Percentiles rank a stretch among this genome's conserved stretches.
Evolutionary conservation across 2,113 vertebrate species (phyloP).

Genomic region (Stomatorhinus ivindoensis): DNA sequence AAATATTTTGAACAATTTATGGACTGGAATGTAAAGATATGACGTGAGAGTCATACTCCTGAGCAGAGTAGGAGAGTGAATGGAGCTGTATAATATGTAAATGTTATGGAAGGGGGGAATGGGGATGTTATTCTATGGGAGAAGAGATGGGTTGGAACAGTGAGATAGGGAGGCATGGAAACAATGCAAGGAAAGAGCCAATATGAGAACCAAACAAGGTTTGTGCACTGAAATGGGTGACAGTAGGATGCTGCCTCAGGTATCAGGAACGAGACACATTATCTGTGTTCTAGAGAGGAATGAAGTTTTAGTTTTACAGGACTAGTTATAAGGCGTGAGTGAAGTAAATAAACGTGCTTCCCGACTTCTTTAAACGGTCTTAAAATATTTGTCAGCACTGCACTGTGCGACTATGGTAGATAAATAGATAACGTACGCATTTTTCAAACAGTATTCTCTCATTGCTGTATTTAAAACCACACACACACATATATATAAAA

Average conservation of each 20-base stretch:
- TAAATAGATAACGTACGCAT: not conserved
- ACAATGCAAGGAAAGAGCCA: not conserved
- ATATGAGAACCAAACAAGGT: not conserved
- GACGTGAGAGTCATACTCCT: not conserved
- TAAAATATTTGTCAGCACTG: not conserved
- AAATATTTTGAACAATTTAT: not conserved
- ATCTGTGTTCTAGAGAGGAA: not conserved
- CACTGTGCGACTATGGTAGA: not conserved
- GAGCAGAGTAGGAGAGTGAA: not conserved
- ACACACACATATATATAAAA: not conserved
- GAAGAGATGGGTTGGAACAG: not conserved
- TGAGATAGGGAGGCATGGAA: not conserved
- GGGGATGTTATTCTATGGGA: not conserved
- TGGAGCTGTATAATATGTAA: not conserved
- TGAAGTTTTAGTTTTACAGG: not conserved
- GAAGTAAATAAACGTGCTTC: not conserved
- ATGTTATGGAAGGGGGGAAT: not conserved
- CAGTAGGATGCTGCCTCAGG: not conserved
- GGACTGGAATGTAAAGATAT: not conserved
- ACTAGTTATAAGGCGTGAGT: not conserved
- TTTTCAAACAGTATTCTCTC: not conserved
- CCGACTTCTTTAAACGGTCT: not conserved
- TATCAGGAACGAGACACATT: not conserved
- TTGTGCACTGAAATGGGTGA: not conserved
- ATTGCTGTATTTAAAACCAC: not conserved